These are phyloP conservation scores for Cephus cinctus DNA, from an alignment of 1,140 invertebrate genomes.

Conservation along the genomic window DNA sequence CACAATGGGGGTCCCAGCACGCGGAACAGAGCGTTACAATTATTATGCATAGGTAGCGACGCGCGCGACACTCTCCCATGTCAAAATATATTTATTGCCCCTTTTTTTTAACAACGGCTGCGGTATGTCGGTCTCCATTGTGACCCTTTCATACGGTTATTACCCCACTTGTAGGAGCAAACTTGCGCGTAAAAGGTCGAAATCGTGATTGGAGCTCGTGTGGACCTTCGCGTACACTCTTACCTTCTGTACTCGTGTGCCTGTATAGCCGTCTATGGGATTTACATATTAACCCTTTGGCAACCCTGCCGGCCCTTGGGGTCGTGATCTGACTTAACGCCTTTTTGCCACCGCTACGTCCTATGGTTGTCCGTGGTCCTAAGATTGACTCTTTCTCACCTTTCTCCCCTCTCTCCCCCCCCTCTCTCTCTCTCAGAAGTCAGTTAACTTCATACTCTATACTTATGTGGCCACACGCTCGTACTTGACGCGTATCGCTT, in stretches of 20 bases:
- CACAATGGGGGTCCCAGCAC: conserved; percentile 35
- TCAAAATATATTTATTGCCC: conserved; percentile 59
- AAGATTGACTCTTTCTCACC: no score
- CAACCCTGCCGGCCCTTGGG: conserved; percentile 23
- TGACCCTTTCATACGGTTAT: conserved; percentile 52
- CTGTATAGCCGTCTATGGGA: conserved; percentile 12
- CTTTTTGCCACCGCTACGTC: conserved; percentile 48
- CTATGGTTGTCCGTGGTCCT: no score
- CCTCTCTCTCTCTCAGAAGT: no score
- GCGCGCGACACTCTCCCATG: conserved; percentile 47
- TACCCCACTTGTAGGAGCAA: conserved; percentile 53
- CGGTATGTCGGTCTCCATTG: conserved; percentile 49
- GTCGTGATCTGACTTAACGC: conserved; percentile 49
- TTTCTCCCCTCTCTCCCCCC: no score
- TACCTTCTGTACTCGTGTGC: conserved; percentile 3
- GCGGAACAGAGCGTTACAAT: conserved; percentile 27
- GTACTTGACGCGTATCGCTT: no score
- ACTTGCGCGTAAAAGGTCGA: background rate
- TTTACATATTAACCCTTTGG: conserved; percentile 48
- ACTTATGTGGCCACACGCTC: no score
- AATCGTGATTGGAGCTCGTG: background rate
- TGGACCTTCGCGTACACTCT: conserved; percentile 16
- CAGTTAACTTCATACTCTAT: no score
- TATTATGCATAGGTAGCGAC: conserved; percentile 40
- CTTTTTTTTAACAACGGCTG: conserved; percentile 26